Conservation (phyloP, 2,113 vertebrate species). For the Epinephelus lanceolatus region DNA sequence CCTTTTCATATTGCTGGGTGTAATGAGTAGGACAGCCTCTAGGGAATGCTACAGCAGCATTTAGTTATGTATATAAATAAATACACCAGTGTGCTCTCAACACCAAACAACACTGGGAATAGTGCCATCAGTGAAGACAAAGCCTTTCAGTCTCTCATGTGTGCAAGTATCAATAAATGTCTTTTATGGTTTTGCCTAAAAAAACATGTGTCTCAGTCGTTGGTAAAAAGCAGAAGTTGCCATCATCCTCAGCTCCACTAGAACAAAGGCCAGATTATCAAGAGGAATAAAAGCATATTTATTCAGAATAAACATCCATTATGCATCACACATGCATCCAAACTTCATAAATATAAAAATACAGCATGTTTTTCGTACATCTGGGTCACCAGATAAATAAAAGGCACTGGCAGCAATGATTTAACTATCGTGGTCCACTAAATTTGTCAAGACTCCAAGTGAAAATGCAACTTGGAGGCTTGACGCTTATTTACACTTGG, state of each 20-base stretch:
- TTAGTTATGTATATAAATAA: not conserved
- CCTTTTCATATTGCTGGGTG: not conserved
- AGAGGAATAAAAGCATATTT: constrained; percentile 42
- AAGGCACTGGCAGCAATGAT: not conserved
- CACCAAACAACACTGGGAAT: not conserved
- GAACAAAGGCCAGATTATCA: constrained; percentile 18
- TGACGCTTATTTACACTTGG: not conserved
- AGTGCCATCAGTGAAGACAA: not conserved
- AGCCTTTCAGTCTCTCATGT: not conserved
- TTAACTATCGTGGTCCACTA: not conserved
- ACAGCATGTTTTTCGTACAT: not conserved
- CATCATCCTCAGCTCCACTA: not conserved
- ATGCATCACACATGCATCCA: constrained; percentile 18
- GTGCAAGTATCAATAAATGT: not conserved
- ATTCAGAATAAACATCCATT: constrained; percentile 42
- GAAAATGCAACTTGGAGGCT: constrained; percentile 16
- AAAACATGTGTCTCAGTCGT: not conserved
- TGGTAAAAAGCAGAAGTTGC: constrained; percentile 8
- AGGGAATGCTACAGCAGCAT: not conserved
- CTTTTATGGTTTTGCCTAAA: not conserved
- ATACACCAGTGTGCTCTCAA: not conserved
- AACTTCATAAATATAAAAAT: constrained; percentile 35
- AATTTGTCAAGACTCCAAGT: not conserved
- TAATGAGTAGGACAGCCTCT: not conserved
- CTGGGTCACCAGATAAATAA: not conserved